phyloP scores from a whole-genome alignment of 2,113 vertebrate species.

The Orycteropus afer region DNA sequence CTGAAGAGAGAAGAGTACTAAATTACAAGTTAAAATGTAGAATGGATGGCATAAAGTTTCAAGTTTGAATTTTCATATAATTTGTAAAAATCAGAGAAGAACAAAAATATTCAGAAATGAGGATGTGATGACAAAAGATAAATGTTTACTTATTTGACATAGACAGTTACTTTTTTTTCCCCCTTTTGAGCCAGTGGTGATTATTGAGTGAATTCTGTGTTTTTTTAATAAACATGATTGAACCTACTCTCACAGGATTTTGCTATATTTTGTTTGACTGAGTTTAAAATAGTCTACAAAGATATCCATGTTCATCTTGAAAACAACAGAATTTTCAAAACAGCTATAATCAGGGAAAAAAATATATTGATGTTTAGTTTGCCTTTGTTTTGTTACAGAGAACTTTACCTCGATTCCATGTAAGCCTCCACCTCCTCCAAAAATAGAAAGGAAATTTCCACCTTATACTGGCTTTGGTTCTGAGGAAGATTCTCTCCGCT shows the following conservation, averaged over 20 bases:
- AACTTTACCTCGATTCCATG: conserved; percentile 90
- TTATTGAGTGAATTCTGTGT: conserved; percentile 70
- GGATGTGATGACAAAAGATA: conserved; percentile 65
- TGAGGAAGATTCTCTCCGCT: conserved; percentile 94
- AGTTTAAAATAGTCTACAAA: conserved; percentile 78
- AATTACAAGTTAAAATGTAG: conserved; percentile 64
- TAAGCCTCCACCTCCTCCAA: conserved; percentile 84
- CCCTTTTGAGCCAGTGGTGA: conserved; percentile 40
- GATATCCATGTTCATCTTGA: conserved; percentile 73
- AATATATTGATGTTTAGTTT: conserved; percentile 76
- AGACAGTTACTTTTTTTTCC: conserved; percentile 13
- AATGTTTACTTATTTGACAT: conserved; percentile 70
- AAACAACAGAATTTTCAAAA: conserved; percentile 78
- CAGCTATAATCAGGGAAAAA: conserved; percentile 70
- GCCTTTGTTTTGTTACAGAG: conserved; percentile 86
- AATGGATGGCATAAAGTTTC: conserved; percentile 39
- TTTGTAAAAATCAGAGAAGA: conserved; percentile 66
- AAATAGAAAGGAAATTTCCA: conserved; percentile 85
- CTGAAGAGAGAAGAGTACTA: conserved; percentile 51
- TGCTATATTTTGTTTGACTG: conserved; percentile 74
- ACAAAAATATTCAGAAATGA: conserved; percentile 63
- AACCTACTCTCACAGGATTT: conserved; percentile 64
- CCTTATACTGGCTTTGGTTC: conserved; percentile 95
- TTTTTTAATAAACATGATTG: conserved; percentile 70
- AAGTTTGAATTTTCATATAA: conserved; percentile 61